Percentiles rank a stretch among this genome's conserved stretches.
Evolutionary conservation across 2,113 vertebrate genomes (phyloP).

Genomic region (Antechinus stuartii): DNA sequence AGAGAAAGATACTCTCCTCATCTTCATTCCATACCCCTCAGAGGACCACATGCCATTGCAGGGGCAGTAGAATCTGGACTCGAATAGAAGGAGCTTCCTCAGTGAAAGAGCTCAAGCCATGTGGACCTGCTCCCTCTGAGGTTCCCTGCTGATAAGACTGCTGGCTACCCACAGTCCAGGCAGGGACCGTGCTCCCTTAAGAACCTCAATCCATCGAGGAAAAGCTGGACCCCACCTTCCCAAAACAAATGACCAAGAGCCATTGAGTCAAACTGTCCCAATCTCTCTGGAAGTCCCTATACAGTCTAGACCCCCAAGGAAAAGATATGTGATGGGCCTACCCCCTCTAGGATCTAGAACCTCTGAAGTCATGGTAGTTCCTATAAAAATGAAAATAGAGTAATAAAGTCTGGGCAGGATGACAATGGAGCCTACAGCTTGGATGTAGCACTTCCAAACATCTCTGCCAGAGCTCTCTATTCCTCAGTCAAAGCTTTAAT

Average conservation of each 20-base stretch:
- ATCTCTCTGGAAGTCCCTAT: background rate
- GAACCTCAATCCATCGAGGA: background rate
- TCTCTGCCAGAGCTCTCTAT: background rate
- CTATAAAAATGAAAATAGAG: background rate
- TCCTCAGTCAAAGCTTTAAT: background rate
- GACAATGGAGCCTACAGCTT: fast-evolving
- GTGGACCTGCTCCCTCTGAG: background rate
- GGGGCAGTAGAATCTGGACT: background rate
- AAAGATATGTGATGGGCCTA: fast-evolving
- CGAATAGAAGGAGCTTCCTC: background rate
- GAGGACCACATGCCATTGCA: background rate
- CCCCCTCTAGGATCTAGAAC: background rate
- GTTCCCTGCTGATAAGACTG: background rate
- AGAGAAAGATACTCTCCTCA: background rate
- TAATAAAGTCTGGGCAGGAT: background rate
- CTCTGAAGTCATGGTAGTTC: background rate
- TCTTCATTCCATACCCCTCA: background rate
- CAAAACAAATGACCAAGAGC: background rate
- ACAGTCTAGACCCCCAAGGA: background rate
- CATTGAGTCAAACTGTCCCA: background rate
- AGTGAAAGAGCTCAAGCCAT: background rate
- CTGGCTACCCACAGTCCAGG: background rate
- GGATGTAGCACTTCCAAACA: background rate
- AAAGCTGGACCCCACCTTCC: background rate
- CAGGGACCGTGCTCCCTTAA: background rate